Conservation (phyloP, 2,113 vertebrate genomes). For the Microtus richardsoni region DNA sequence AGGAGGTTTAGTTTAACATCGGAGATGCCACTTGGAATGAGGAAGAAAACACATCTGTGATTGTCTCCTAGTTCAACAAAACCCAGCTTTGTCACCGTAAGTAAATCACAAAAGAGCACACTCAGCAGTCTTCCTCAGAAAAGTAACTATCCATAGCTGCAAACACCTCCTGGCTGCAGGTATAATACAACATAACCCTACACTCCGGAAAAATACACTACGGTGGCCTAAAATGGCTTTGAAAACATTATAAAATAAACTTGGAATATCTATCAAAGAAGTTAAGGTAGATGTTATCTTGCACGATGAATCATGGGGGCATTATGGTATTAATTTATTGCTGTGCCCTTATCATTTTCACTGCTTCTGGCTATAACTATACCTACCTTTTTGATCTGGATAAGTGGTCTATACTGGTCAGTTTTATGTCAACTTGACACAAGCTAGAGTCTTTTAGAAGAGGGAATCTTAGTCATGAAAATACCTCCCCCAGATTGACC, state of each 20-base stretch:
- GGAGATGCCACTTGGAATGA: not conserved
- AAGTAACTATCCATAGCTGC: not conserved
- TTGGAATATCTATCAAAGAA: slow-evolving; percentile 12
- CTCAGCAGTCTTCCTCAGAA: not conserved
- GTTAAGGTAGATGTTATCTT: not conserved
- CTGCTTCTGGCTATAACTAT: not conserved
- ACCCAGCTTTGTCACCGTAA: not conserved
- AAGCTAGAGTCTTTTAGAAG: not conserved
- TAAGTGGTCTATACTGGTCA: not conserved
- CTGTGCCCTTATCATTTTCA: slow-evolving; percentile 21
- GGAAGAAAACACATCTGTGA: not conserved
- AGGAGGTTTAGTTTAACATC: not conserved
- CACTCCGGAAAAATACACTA: not conserved
- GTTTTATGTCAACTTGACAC: not conserved
- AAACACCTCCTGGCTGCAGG: not conserved
- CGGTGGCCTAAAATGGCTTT: not conserved
- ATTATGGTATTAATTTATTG: not conserved
- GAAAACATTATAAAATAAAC: slow-evolving; percentile 46
- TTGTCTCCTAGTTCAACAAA: not conserved
- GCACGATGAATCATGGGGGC: not conserved
- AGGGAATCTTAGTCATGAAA: not conserved
- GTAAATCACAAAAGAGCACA: not conserved
- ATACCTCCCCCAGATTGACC: not conserved
- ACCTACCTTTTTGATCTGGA: not conserved
- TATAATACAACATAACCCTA: slow-evolving; percentile 5